Conservation (phyloP, 2,888 invertebrate species). For the Pristionchus arcanus region DNA sequence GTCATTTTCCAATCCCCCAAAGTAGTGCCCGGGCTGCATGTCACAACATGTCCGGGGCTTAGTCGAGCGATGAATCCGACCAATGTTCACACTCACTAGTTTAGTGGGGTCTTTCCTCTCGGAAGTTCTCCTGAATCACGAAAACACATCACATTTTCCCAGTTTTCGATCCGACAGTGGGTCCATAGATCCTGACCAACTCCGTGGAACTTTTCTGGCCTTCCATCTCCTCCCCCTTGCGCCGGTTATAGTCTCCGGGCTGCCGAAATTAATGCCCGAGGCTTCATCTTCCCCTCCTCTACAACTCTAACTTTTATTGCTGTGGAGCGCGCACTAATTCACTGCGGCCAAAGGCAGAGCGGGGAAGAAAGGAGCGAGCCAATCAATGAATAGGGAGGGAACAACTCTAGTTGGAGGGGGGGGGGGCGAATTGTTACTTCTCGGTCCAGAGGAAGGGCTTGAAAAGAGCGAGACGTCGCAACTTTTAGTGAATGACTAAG, state of each 20-base stretch:
- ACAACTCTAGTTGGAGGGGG: not conserved
- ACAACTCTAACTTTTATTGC: conserved; percentile 46
- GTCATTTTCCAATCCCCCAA: not conserved
- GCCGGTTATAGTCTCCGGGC: not conserved
- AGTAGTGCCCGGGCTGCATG: not conserved
- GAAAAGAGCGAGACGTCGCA: not conserved
- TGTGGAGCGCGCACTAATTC: conserved; percentile 35
- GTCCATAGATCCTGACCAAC: not conserved
- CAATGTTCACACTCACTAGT: not conserved
- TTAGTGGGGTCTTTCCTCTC: not conserved
- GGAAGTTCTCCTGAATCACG: too few relatives aligned
- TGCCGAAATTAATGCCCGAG: not conserved
- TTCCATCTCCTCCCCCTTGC: not conserved
- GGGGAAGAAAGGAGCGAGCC: not conserved
- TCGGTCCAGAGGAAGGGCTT: not conserved
- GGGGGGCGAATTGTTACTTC: not conserved
- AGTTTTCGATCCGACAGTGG: not conserved
- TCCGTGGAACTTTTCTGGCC: not conserved
- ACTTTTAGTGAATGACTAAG: not conserved
- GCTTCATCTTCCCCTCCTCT: not conserved
- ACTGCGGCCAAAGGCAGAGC: not conserved
- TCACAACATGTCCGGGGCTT: conserved; percentile 19
- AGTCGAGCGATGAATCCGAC: not conserved
- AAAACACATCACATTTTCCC: too few relatives aligned
- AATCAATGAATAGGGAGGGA: conserved; percentile 41